phyloP scores from a whole-genome alignment of 2,888 invertebrate species.

The Spatulosminthurus flaviceps region DNA sequence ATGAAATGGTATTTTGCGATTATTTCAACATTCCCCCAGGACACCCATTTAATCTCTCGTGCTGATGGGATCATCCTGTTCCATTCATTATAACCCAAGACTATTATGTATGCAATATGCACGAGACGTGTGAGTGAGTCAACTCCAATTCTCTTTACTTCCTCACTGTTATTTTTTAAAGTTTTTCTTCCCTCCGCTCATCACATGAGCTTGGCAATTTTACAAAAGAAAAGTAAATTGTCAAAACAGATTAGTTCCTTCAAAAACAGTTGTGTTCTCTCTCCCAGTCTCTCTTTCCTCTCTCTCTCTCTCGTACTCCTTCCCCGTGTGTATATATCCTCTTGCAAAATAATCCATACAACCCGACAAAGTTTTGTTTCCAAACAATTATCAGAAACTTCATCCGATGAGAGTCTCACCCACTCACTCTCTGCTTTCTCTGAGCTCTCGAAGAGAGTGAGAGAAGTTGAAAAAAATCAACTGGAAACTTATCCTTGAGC shows the following conservation, averaged over 20 bases:
- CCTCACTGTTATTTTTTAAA: conserved; percentile 46
- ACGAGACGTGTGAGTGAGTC: conserved; percentile 24
- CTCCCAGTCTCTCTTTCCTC: conserved; percentile 5
- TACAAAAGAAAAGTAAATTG: conserved; percentile 60
- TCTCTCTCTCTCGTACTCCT: conserved; percentile 20
- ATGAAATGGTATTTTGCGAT: conserved; percentile 63
- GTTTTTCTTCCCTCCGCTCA: conserved; percentile 47
- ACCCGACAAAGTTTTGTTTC: conserved; percentile 55
- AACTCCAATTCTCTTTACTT: conserved; percentile 42
- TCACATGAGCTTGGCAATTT: conserved; percentile 56
- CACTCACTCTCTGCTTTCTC: conserved; percentile 28
- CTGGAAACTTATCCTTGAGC: conserved; percentile 46
- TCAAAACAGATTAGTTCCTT: conserved; percentile 63
- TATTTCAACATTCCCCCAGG: conserved; percentile 64
- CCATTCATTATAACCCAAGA: conserved; percentile 53
- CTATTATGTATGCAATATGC: neutral
- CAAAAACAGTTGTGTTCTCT: conserved; percentile 51
- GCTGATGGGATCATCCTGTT: conserved; percentile 60
- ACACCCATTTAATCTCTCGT: conserved; percentile 63
- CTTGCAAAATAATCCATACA: conserved; percentile 52
- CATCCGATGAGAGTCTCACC: conserved; percentile 42
- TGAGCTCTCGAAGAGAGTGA: conserved; percentile 8
- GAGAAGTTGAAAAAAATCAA: conserved; percentile 41
- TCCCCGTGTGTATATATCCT: neutral
- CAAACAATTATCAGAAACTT: conserved; percentile 51